phyloP scores from a whole-genome alignment of 2,888 invertebrate species.

The Drosophila aldrichi region DNA sequence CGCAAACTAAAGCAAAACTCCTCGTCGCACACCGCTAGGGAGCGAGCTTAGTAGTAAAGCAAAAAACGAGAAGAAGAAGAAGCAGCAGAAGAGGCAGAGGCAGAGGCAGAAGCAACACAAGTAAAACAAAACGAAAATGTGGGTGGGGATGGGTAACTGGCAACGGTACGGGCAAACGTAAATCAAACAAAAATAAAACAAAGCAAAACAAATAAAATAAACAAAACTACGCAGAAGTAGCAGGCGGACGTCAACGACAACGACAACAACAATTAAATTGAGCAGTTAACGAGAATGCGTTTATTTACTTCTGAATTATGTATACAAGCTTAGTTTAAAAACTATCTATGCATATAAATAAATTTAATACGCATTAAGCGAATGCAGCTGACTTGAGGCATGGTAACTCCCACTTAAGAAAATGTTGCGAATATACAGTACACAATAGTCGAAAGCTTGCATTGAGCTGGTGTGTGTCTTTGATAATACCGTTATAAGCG shows the following conservation, averaged over 20 bases:
- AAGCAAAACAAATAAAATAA: slow-evolving; percentile 80
- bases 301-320: not conserved
- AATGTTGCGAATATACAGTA: slow-evolving; percentile 1
- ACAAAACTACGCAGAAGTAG: slow-evolving; percentile 78
- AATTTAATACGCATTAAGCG: slow-evolving; percentile 13
- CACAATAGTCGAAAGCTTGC: slow-evolving; percentile 39
- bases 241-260: slow-evolving; percentile 70
- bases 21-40: slow-evolving; percentile 17
- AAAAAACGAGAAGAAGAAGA: slow-evolving; percentile 6
- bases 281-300: not conserved
- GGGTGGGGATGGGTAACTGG: slow-evolving; percentile 25
- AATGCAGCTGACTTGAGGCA: slow-evolving; percentile 1
- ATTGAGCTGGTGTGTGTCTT: slow-evolving; percentile 28
- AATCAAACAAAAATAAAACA: slow-evolving; percentile 77
- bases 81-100: slow-evolving; percentile 5
- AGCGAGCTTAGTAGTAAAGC: slow-evolving; percentile 22
- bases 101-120: slow-evolving; percentile 51
- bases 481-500: slow-evolving; percentile 32
- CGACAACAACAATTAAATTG: slow-evolving; percentile 7
- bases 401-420: not conserved
- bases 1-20: slow-evolving; percentile 60
- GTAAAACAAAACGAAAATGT: slow-evolving; percentile 62
- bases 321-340: not conserved
- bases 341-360: not conserved
- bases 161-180: slow-evolving; percentile 69